Evolutionary conservation across 2,888 invertebrate species (phyloP), one percentile per base, ranked within the genome.

Genomic region (Drosophila neotestacea): DNA sequence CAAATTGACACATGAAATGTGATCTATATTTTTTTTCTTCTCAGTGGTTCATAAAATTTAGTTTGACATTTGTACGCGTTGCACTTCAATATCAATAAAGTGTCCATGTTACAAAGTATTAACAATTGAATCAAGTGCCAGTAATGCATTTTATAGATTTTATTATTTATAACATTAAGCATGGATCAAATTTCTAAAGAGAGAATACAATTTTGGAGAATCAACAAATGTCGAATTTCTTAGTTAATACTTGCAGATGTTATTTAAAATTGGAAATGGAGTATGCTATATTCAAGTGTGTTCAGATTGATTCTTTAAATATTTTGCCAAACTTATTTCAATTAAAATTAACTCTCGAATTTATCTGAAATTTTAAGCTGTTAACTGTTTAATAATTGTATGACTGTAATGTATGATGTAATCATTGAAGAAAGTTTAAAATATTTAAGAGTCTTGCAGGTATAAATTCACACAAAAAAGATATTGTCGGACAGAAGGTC

Each of bases 1-100:
- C 58, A 39, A 56, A 22, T 22, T 55, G 58, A 50, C 73, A 46
- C 32, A 28, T 51, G 59, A 55, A 70, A 70, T 73, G 10, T 39
- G 34, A 70, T 59, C 39, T 34, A 50, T 4, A 10, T 63, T 56
- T 32, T n/a, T 47, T 36, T 56, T 27, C 10, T 47, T 13, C 16
- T n/a, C 32, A 22, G 4, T 54, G 38, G 22, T 36, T 34, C 32
- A 50, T 30, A 27, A 42, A 67, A 30, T 32, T 39, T 44, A 22
- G 3, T 28, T 22, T 44, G 16, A 36, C 34, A 41, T 58, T 28
- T 56, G n/a, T 39, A 56, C 6, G 38, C 41, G 6, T 6, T 16
- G 52, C 52, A 32, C 60, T 68, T 61, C 39, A 70, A 44, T n/a
- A 42, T 10, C 11, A 48, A 7, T 52, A 30, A 48, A 69, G 38